phyloP scores from a whole-genome alignment of 2,888 invertebrate species.

The Cloeon dipterum region DNA sequence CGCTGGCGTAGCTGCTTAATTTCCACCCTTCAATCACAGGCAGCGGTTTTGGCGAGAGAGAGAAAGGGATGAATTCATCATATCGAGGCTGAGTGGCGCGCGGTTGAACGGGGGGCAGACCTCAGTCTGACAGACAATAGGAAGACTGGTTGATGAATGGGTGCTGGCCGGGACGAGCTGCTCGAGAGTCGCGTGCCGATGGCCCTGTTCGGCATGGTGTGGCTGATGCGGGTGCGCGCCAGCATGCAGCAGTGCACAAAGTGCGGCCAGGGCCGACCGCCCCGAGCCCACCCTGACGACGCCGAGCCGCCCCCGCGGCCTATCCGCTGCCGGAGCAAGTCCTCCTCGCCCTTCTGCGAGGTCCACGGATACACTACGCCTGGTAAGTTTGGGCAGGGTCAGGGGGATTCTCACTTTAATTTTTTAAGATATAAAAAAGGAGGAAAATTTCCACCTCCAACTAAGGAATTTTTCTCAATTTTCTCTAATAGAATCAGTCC shows the following conservation, averaged over 20 bases:
- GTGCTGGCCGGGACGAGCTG: neutral
- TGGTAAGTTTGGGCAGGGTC: no score
- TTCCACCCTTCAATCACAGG: no score
- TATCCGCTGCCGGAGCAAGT: constrained; percentile 15
- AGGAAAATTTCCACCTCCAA: no score
- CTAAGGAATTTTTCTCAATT: no score
- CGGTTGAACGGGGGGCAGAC: constrained; percentile 8
- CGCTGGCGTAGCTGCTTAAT: no score
- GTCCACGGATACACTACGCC: constrained; percentile 26
- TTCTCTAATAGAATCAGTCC: no score
- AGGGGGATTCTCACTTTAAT: no score
- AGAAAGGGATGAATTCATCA: no score
- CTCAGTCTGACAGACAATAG: constrained; percentile 10
- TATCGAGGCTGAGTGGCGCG: no score
- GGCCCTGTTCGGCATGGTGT: constrained; percentile 72
- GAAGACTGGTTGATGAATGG: neutral
- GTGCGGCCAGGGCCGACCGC: constrained; percentile 28
- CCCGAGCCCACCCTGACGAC: neutral
- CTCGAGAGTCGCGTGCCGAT: constrained; percentile 24
- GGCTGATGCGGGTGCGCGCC: constrained; percentile 58
- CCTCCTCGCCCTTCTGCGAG: constrained; percentile 25
- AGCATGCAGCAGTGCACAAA: constrained; percentile 54
- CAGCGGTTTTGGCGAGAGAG: no score
- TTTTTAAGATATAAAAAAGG: no score
- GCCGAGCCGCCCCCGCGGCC: constrained; percentile 22